A percentile compares a stretch with the other conserved stretches of the same genome.
Evolutionary conservation across 2,888 invertebrate species (phyloP).

Genomic region (Hyles lineata): DNA sequence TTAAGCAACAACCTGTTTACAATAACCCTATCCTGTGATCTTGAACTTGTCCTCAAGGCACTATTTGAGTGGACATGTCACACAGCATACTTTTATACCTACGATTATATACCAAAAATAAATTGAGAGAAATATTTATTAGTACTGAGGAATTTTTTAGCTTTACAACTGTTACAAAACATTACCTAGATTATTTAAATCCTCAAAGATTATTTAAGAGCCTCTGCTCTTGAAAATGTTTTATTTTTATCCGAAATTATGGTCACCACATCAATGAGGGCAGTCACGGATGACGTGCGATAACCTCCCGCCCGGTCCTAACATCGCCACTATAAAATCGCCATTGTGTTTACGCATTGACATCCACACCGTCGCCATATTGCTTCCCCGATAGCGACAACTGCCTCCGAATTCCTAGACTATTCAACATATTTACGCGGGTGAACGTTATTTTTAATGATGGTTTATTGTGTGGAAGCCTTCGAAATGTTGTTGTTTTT

Average conservation of each 20-base stretch:
- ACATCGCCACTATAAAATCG: constrained; percentile 30
- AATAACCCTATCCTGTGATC: too few relatives aligned
- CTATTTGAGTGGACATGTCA: too few relatives aligned
- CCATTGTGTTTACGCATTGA: constrained; percentile 34
- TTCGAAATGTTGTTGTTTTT: too few relatives aligned
- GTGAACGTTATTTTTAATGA: background rate
- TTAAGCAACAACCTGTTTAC: too few relatives aligned
- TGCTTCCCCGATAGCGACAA: background rate
- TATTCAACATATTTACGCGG: background rate
- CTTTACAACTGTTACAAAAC: background rate
- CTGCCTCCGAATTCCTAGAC: background rate
- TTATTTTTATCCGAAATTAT: too few relatives aligned
- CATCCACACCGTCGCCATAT: constrained; percentile 13
- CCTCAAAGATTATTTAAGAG: too few relatives aligned
- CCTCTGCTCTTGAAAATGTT: background rate
- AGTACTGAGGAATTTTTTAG: too few relatives aligned
- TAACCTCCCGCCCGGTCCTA: constrained; percentile 14
- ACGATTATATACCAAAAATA: too few relatives aligned
- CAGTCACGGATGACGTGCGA: constrained; percentile 25
- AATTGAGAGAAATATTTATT: too few relatives aligned
- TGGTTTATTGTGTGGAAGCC: background rate
- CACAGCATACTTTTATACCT: too few relatives aligned
- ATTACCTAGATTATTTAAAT: too few relatives aligned
- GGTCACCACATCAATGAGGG: background rate
- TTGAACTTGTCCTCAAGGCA: too few relatives aligned